phyloP scores from a whole-genome alignment of 2,797 vertebrate species.

The Passerculus sandwichensis region DNA sequence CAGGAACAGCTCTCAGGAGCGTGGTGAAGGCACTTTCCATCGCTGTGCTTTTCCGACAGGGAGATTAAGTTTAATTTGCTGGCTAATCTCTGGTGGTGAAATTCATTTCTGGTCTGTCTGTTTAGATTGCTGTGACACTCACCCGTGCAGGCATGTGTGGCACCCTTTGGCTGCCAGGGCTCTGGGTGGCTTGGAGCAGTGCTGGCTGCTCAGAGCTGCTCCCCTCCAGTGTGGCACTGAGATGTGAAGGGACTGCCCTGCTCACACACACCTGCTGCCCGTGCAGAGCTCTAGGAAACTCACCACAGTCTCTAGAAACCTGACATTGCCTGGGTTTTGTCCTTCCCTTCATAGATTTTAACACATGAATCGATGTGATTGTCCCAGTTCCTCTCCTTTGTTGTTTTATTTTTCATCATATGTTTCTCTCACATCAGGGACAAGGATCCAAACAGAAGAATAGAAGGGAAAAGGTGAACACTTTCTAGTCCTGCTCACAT shows the following conservation, averaged over 20 bases:
- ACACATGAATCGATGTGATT: background rate
- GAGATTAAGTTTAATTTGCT: conserved; percentile 42
- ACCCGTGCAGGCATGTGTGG: background rate
- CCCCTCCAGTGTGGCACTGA: accelerated
- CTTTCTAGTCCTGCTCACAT: background rate
- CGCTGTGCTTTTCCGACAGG: accelerated
- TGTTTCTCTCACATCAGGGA: background rate
- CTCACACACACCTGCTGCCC: background rate
- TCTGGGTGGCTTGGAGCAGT: background rate
- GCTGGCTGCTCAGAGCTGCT: background rate
- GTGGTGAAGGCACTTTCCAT: background rate
- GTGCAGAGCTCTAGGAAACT: background rate
- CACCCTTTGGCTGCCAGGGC: background rate
- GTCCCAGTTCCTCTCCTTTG: background rate
- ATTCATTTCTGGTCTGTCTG: conserved; percentile 48
- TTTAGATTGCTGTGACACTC: conserved; percentile 16
- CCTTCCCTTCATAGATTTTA: background rate
- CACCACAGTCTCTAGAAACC: background rate
- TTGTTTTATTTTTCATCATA: background rate
- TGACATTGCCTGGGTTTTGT: background rate
- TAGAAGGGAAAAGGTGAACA: background rate
- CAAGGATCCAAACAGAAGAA: background rate
- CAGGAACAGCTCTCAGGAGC: background rate
- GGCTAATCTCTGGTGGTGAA: conserved; percentile 30
- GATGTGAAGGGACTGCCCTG: background rate